A percentile compares a stretch with the other conserved stretches of the same genome.
Conservation (phyloP, 1,140 invertebrate genomes). For the Oryzaephilus surinamensis region DNA sequence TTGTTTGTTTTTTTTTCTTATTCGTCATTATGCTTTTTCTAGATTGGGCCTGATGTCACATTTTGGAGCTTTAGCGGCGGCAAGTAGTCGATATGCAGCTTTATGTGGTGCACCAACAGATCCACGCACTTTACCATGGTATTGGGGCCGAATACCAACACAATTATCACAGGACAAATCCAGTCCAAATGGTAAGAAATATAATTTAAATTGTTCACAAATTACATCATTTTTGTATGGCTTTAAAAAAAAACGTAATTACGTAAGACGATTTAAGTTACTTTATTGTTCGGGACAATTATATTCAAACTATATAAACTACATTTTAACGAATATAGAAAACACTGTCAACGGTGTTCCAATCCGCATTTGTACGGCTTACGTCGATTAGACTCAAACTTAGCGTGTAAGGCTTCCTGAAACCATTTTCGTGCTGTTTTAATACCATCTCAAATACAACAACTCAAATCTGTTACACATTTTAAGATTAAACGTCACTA, state of each 20-base stretch:
- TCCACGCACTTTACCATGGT: conserved; percentile 35
- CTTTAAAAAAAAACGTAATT: conserved; percentile 1
- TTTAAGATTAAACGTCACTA: too few species aligned
- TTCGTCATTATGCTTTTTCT: too few species aligned
- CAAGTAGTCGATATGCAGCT: conserved; percentile 47
- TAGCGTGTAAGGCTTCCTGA: conserved; percentile 19
- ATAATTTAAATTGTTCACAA: too few species aligned
- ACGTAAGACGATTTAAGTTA: conserved; percentile 5
- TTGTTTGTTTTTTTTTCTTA: too few species aligned
- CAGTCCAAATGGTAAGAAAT: conserved; percentile 41
- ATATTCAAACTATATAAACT: conserved; percentile 14
- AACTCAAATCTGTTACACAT: too few species aligned
- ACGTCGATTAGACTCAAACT: conserved; percentile 21
- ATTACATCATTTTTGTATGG: not conserved
- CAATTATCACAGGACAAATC: conserved; percentile 37
- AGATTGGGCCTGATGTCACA: conserved; percentile 73
- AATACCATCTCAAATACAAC: too few species aligned
- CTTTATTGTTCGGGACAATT: conserved; percentile 22
- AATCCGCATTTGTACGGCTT: conserved; percentile 19
- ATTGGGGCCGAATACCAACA: conserved; percentile 42
- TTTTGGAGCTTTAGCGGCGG: conserved; percentile 57
- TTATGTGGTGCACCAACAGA: conserved; percentile 44
- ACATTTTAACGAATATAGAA: too few species aligned
- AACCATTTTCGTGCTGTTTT: conserved; percentile 17
- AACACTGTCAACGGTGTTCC: conserved; percentile 17